Evolutionary conservation across 2,888 invertebrate species (phyloP).

Genomic region (Athalia rosae): DNA sequence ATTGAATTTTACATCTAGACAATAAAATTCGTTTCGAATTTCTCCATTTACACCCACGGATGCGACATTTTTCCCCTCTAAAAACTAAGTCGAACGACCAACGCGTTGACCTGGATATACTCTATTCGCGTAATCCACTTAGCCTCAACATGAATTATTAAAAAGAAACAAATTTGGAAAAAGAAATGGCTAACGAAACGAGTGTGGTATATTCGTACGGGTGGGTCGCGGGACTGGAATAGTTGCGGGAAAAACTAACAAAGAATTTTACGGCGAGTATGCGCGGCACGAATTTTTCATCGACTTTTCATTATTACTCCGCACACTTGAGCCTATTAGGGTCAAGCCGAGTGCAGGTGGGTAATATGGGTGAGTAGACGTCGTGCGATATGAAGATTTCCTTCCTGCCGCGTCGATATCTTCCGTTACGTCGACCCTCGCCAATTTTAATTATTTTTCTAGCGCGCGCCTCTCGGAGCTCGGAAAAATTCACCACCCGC

Average conservation of each 20-base stretch:
- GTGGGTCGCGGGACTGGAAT: neutral
- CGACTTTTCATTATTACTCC: slow-evolving; percentile 14
- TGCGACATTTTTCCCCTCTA: too few relatives aligned
- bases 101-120: too few relatives aligned
- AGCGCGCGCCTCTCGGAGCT: too few relatives aligned
- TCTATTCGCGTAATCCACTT: neutral
- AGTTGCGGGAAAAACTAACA: slow-evolving; percentile 16
- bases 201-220: neutral
- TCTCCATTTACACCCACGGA: too few relatives aligned
- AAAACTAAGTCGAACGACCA: too few relatives aligned
- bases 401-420: too few relatives aligned
- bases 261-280: slow-evolving; percentile 22
- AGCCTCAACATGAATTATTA: neutral
- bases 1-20: too few relatives aligned
- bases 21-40: too few relatives aligned
- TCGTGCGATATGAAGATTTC: too few relatives aligned
- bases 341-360: slow-evolving; percentile 9
- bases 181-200: neutral
- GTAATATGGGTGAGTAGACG: neutral
- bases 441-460: too few relatives aligned
- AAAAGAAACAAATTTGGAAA: neutral
- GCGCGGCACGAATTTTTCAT: slow-evolving; percentile 35
- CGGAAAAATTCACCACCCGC: neutral
- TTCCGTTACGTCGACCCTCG: too few relatives aligned
- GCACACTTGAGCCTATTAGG: slow-evolving; percentile 37